Base-by-base conservation (phyloP, 2,113 vertebrate species). In the Oncorhynchus kisutch region DNA sequence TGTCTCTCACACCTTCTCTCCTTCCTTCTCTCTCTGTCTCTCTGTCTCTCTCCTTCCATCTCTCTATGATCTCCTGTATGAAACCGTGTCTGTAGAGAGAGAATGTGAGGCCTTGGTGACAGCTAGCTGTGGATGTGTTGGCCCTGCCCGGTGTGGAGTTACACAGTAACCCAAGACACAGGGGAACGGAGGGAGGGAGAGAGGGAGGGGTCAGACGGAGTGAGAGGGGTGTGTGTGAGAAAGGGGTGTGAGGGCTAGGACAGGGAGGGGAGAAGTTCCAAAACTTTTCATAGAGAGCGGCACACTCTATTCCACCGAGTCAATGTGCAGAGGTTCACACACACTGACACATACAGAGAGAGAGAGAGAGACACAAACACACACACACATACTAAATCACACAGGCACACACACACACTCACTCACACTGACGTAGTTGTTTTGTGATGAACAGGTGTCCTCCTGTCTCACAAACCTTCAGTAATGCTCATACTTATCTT, bases 91-190 rank as follows among this genome's bases (percentile, higher is more conserved):
- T 31, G 5, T 70, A 22, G 78, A 79, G 64, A 60, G 71, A 67
- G 70, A 68, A 54, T 18, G 51, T 5, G 51, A 70, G 84, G 69
- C 73, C 71, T 51, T 67, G 48, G 78, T 51, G 45, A 49, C 22
- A 48, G 59, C 71, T 75, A 39, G 1, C 18, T 24, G 45, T 22
- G 25, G 76, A 77, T 70, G n/a, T 69, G 71, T 20, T 75, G 85
- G 79, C 79, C 84, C 85, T 70, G 85, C 88, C 84, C 87, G 76
- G 65, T 74, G 83, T 87, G 82, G 81, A 80, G 78, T 82, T 86
- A 73, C 81, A 82, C 39, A 70, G 89, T 85, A 92, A 92, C 77
- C 69, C 20, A 82, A 92, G 87, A 80, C 72, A 57, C 14, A 78
- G 24, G 3, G 7, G 75, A 75, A 74, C 22, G 71, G 82, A 51